Conservation (phyloP, 2,797 vertebrate genomes). For the Thalassophryne amazonica region DNA sequence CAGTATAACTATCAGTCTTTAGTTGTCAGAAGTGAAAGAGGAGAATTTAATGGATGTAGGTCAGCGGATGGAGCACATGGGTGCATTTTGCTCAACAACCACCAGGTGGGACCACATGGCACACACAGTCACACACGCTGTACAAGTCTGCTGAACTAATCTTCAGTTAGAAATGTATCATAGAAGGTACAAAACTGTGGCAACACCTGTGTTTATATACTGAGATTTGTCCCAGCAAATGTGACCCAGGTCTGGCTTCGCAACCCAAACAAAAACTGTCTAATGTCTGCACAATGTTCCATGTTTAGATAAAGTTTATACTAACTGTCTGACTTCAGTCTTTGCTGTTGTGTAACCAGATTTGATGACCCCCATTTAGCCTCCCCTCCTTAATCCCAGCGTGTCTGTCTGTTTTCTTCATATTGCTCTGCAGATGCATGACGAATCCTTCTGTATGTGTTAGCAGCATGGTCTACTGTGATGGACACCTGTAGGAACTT, state of each 20-base stretch:
- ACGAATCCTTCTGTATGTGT: conserved; percentile 43
- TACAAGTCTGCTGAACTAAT: not conserved
- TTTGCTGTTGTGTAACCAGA: conserved; percentile 67
- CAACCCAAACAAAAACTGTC: conserved; percentile 37
- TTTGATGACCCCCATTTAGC: conserved; percentile 34
- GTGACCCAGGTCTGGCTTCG: conserved; percentile 25
- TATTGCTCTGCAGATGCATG: conserved; percentile 69
- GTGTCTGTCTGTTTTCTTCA: conserved; percentile 39
- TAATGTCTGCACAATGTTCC: conserved; percentile 46
- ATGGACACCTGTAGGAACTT: conserved; percentile 38
- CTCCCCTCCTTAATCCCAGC: not conserved
- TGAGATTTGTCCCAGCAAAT: conserved; percentile 2
- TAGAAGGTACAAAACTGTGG: not conserved
- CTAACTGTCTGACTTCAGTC: conserved; percentile 57
- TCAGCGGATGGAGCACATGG: not conserved
- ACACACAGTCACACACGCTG: not conserved
- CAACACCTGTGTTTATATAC: not conserved
- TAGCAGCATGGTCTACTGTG: conserved; percentile 72
- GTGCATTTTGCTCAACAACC: not conserved
- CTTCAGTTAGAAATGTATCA: not conserved
- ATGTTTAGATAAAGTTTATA: conserved; percentile 63
- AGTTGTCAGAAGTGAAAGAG: conserved; percentile 1
- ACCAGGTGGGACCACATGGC: conserved; percentile 6
- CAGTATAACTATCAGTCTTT: conserved; percentile 33
- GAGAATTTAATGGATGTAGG: not conserved